A percentile compares a stretch with the other conserved stretches of the same genome.
These are phyloP conservation scores for Agelastica alni DNA, from an alignment of 2,888 invertebrate species.

Conservation along the genomic window DNA sequence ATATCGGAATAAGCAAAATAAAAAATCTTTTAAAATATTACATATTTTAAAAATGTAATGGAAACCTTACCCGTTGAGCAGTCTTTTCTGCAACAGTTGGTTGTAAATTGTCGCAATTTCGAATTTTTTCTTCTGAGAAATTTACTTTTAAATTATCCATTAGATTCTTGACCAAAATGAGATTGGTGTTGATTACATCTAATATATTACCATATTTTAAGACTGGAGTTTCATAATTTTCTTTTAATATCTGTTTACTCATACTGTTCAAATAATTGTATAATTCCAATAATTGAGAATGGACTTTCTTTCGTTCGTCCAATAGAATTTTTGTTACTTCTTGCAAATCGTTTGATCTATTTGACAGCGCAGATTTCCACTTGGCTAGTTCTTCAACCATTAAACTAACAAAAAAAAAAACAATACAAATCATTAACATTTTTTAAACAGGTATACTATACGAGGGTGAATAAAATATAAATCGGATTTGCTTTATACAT, in stretches of 20 bases:
- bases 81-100: conserved; percentile 54
- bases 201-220: conserved; percentile 65
- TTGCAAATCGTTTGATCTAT: conserved; percentile 71
- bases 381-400: conserved; percentile 91
- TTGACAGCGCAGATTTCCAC: conserved; percentile 80
- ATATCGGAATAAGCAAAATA: neutral
- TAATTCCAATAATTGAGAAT: conserved; percentile 67
- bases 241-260: conserved; percentile 52
- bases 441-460: too few species aligned
- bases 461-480: too few species aligned
- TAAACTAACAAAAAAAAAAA: too few species aligned
- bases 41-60: too few species aligned
- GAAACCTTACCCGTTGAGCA: conserved; percentile 55
- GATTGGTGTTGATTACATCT: conserved; percentile 66
- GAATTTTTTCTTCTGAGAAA: conserved; percentile 6
- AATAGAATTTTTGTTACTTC: conserved; percentile 70
- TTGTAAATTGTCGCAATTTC: conserved; percentile 7
- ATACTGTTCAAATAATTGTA: conserved; percentile 64
- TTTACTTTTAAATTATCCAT: conserved; percentile 52
- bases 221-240: conserved; percentile 40
- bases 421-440: too few species aligned
- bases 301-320: conserved; percentile 69
- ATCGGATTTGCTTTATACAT: too few species aligned
- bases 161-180: conserved; percentile 67
- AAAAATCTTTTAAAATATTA: too few species aligned